Percentiles rank a stretch among this genome's conserved stretches.
Evolutionary conservation across 2,888 invertebrate species (phyloP).

Genomic region (Dione juno): DNA sequence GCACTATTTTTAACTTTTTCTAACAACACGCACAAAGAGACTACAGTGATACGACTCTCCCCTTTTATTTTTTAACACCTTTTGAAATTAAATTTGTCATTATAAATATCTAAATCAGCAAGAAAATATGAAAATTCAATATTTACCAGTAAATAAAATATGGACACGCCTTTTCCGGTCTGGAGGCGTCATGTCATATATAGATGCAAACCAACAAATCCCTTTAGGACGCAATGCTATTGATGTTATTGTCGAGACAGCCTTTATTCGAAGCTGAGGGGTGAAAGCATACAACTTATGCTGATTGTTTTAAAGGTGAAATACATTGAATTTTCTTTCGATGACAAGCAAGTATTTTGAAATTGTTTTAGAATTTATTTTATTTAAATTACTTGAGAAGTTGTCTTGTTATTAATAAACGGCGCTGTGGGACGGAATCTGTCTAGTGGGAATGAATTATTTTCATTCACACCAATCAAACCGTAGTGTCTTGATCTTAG

Average conservation of each 20-base stretch:
- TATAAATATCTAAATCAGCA: neutral
- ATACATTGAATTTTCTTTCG: slow-evolving; percentile 3
- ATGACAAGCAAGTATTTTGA: neutral
- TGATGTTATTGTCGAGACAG: slow-evolving; percentile 37
- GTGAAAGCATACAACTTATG: slow-evolving; percentile 13
- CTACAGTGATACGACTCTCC: neutral
- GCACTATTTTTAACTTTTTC: neutral
- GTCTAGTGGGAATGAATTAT: too few species aligned
- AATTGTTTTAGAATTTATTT: neutral
- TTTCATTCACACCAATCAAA: too few species aligned
- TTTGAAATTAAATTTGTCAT: neutral
- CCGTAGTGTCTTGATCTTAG: too few species aligned
- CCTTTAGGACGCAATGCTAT: slow-evolving; percentile 40
- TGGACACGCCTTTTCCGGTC: slow-evolving; percentile 11
- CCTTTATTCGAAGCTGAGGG: slow-evolving; percentile 18
- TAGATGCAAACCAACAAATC: slow-evolving; percentile 41
- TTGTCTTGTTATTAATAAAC: too few species aligned
- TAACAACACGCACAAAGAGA: neutral
- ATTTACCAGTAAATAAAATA: slow-evolving; percentile 18
- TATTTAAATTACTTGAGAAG: neutral
- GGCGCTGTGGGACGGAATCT: too few species aligned
- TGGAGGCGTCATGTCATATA: slow-evolving; percentile 19
- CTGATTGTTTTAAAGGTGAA: slow-evolving; percentile 18
- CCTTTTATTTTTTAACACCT: neutral
- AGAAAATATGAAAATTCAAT: neutral